These are phyloP conservation scores for Euplexia lucipara DNA, from an alignment of 2,888 invertebrate genomes.

Conservation along the genomic window DNA sequence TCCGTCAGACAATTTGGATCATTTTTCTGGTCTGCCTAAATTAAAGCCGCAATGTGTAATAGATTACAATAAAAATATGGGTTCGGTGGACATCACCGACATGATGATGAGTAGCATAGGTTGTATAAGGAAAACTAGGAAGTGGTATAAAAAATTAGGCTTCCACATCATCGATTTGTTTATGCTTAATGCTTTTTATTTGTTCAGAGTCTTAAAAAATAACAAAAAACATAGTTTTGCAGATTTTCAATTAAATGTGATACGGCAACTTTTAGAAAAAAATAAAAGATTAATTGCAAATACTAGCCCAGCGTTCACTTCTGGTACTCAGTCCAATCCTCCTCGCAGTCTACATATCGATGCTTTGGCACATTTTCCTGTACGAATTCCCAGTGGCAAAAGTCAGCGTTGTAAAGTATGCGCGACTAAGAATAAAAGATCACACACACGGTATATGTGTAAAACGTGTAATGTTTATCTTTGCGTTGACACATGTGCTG, in stretches of 20 bases:
- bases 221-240: constrained; percentile 40
- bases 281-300: constrained; percentile 41
- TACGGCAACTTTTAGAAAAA: constrained; percentile 41
- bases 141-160: constrained; percentile 75
- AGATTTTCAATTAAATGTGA: constrained; percentile 45
- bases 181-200: constrained; percentile 42
- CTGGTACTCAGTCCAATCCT: constrained; percentile 40
- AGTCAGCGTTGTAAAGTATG: constrained; percentile 43
- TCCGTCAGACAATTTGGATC: constrained; percentile 47
- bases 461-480: constrained; percentile 45
- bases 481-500: constrained; percentile 41
- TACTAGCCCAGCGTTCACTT: constrained; percentile 37
- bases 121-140: constrained; percentile 68
- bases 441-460: constrained; percentile 44
- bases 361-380: constrained; percentile 43
- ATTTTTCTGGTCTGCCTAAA: constrained; percentile 47
- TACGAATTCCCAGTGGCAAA: constrained; percentile 39
- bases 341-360: constrained; percentile 40
- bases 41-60: constrained; percentile 57
- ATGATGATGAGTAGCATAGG: constrained; percentile 68
- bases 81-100: constrained; percentile 70
- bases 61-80: constrained; percentile 73
- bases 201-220: constrained; percentile 38
- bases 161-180: constrained; percentile 69
- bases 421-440: constrained; percentile 40